Percentiles rank a stretch among this genome's conserved stretches.
These are phyloP conservation scores for Pandemis cinnamomeana DNA, from an alignment of 2,888 invertebrate genomes.

Conservation along the genomic window DNA sequence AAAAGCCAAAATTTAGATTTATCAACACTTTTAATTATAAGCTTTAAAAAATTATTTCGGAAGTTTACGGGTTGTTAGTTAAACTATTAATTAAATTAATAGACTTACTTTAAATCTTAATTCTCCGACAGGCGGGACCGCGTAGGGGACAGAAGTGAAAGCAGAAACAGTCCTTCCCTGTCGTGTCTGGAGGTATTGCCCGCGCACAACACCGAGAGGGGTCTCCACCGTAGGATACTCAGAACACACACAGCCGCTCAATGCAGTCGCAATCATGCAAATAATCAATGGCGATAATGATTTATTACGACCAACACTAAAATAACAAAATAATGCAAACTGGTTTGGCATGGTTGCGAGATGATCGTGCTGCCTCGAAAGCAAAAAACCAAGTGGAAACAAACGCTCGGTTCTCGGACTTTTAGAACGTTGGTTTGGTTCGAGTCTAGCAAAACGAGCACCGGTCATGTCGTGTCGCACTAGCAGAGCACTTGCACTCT, in stretches of 20 bases:
- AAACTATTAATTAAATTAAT: neutral
- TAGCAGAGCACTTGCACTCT: neutral
- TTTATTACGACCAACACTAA: conserved; percentile 23
- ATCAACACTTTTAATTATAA: too few species aligned
- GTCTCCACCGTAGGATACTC: conserved; percentile 61
- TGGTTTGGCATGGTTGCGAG: conserved; percentile 50
- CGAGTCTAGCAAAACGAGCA: conserved; percentile 54
- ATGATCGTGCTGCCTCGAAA: conserved; percentile 55
- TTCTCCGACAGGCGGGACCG: conserved; percentile 85
- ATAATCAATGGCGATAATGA: conserved; percentile 11
- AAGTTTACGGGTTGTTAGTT: neutral
- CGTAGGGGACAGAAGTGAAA: conserved; percentile 87
- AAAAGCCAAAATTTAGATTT: too few species aligned
- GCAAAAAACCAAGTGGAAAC: conserved; percentile 61
- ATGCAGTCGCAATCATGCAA: conserved; percentile 15
- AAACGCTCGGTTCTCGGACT: conserved; percentile 53
- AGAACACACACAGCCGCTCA: conserved; percentile 49
- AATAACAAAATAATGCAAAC: conserved; percentile 44
- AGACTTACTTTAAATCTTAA: conserved; percentile 86
- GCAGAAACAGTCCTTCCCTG: conserved; percentile 84
- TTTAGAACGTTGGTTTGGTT: conserved; percentile 52
- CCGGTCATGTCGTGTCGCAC: conserved; percentile 24
- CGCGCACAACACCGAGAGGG: conserved; percentile 81
- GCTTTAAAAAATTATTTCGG: neutral
- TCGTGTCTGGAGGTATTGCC: conserved; percentile 82